Evolutionary conservation across 1,140 invertebrate species (phyloP).

Genomic region (Amyelois transitella): DNA sequence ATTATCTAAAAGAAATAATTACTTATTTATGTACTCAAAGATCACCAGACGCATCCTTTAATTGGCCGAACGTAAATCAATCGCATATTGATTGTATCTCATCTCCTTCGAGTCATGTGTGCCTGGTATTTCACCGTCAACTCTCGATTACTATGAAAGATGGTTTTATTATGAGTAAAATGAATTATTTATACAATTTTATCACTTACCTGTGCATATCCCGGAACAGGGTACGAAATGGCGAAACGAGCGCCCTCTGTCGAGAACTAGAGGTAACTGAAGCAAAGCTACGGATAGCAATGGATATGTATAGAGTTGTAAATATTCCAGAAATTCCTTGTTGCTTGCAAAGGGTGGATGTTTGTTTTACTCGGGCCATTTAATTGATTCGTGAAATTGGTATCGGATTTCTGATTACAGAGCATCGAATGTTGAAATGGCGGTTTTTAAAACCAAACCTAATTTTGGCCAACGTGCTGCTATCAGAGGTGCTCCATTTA

Average conservation of each 20-base stretch:
- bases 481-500: too few species aligned
- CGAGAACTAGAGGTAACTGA: not conserved
- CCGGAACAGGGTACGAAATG: not conserved
- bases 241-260: not conserved
- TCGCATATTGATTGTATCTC: not conserved
- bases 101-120: not conserved
- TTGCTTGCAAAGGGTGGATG: not conserved
- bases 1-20: not conserved
- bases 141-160: not conserved
- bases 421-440: too few species aligned
- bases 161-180: too few species aligned
- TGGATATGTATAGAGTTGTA: constrained; percentile 24
- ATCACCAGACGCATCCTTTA: not conserved
- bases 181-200: not conserved
- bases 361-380: not conserved
- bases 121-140: not conserved
- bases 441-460: too few species aligned
- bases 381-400: not conserved
- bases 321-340: constrained; percentile 4
- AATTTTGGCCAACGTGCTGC: too few species aligned
- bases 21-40: not conserved
- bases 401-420: not conserved
- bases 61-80: not conserved
- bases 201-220: not conserved
- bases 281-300: constrained; percentile 8